These are phyloP conservation scores for Baccha elongata DNA, from an alignment of 2,888 invertebrate genomes.

Conservation along the genomic window DNA sequence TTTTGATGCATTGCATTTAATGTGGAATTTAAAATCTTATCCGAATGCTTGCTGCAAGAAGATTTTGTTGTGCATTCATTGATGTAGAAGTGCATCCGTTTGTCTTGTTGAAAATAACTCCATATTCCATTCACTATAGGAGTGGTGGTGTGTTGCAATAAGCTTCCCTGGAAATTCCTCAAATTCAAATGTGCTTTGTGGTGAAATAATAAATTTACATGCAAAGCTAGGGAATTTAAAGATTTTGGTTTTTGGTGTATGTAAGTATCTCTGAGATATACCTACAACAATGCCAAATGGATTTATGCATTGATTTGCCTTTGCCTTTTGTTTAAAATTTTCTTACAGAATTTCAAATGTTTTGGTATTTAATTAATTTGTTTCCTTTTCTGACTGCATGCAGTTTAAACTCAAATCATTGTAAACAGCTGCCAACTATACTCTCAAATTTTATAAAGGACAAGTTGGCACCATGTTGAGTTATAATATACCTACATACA, in stretches of 20 bases:
- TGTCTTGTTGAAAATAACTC: slow-evolving; percentile 15
- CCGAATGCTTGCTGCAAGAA: background rate
- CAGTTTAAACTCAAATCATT: background rate
- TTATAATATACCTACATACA: too few relatives aligned
- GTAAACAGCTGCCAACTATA: background rate
- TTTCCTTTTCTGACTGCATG: background rate
- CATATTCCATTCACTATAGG: background rate
- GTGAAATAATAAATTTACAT: background rate
- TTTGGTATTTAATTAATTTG: background rate
- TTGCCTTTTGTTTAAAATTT: background rate
- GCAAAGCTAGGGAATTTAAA: background rate
- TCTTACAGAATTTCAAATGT: background rate
- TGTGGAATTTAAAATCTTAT: slow-evolving; percentile 21
- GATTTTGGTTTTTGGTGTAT: background rate
- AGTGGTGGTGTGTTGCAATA: background rate
- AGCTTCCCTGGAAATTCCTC: background rate
- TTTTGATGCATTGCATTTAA: slow-evolving; percentile 8
- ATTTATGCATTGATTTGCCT: background rate
- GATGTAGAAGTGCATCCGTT: slow-evolving; percentile 23
- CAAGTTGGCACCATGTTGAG: background rate
- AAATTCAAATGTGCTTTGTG: slow-evolving; percentile 1
- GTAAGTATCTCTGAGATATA: background rate
- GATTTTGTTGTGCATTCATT: slow-evolving; percentile 15
- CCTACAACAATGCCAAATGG: background rate
- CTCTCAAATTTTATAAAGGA: background rate